Base-by-base conservation (phyloP, 2,113 vertebrate species). In the Gulo gulo region DNA sequence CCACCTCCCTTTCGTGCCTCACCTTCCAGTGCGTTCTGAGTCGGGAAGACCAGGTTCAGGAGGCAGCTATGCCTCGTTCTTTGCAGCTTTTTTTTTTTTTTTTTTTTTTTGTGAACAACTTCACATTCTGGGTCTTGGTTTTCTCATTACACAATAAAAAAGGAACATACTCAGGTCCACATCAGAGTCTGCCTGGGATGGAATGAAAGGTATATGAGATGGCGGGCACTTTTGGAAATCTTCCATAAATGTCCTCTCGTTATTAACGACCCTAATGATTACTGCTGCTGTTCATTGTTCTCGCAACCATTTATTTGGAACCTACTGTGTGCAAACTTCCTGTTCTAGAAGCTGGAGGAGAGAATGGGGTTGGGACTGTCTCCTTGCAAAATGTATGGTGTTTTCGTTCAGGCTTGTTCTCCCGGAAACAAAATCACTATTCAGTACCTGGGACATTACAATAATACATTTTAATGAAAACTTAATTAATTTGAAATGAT, bases 401-500 rank as follows among this genome's bases (percentile, higher is more conserved):
- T 52, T 87, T 83, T 87, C 34, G 36, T 45, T 2, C 63, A 47
- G 81, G 29, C 63, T 81, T 63, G 29, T 61, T 91, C 67, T 96
- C 84, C 57, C 2, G 18, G 88, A 96, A 71, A 76, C 71, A 91
- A 47, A 94, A 93, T 47, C 93, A 20, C 85, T 50, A 31, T 34
- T 71, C 50, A 20, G 71, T 82, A 87, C 79, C 91, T 82, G 96
- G 78, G 93, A 88, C 78, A 34, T 91, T 50, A n/a, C 71, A 94
- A 82, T 78, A 67, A 91, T 86, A 88, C 82, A 89, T 97, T 96
- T 95, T 98, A 97, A 98, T 98, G 96, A 93, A 96, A 96, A 93
- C 52, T 93, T 98, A 95, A 97, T 98, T 96, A 97, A 98, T 98
- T 83, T 93, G 95, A 97, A 97, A 95, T 91, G 97, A 97, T 97